Conservation (phyloP, 1,140 invertebrate species). For the Drosophila truncata region DNA sequence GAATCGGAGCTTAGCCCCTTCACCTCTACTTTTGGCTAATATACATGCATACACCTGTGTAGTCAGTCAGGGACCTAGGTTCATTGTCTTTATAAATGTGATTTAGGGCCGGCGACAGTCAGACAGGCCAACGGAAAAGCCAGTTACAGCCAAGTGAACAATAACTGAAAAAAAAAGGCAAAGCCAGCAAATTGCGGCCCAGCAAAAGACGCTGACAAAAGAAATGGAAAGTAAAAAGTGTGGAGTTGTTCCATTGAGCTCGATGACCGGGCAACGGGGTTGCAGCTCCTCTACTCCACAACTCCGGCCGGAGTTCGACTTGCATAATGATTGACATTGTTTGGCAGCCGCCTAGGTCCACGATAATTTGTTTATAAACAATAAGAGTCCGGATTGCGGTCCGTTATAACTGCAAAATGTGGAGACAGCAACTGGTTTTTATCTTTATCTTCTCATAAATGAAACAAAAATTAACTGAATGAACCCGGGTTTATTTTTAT, state of each 20-base stretch:
- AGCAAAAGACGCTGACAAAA: constrained; percentile 61
- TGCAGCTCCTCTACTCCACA: constrained; percentile 38
- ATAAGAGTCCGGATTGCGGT: constrained; percentile 56
- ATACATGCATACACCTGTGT: constrained; percentile 15
- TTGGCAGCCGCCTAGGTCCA: constrained; percentile 30
- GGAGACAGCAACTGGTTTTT: constrained; percentile 66
- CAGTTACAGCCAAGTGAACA: constrained; percentile 19
- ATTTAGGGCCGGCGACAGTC: constrained; percentile 57
- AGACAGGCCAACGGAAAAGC: constrained; percentile 62
- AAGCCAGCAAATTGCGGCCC: constrained; percentile 34
- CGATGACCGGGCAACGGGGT: constrained; percentile 66
- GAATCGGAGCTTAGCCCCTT: background rate
- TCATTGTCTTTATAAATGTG: constrained; percentile 68
- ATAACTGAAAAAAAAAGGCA: constrained; percentile 18
- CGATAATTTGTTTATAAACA: constrained; percentile 79
- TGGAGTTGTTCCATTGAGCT: constrained; percentile 52
- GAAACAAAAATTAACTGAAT: constrained; percentile 45
- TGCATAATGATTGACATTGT: constrained; percentile 80
- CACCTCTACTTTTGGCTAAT: constrained; percentile 4
- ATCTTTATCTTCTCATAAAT: constrained; percentile 35
- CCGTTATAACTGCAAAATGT: constrained; percentile 76
- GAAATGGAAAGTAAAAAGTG: constrained; percentile 76
- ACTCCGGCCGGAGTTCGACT: constrained; percentile 45
- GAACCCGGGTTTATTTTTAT: constrained; percentile 23
- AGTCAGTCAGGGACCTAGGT: constrained; percentile 35